phyloP scores from a whole-genome alignment of 1,140 invertebrate species.

The honey bee (Apis mellifera) region Amel_HAv3.1 CM009942.2:8971501-8972000 shows the following conservation, averaged over 20 bases:
- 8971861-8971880: slow-evolving; percentile 44
- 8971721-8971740: too few relatives aligned
- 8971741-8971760: neutral
- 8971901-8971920: slow-evolving; percentile 49
- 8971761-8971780: neutral
- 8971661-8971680: too few relatives aligned
- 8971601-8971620: too few relatives aligned
- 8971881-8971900: slow-evolving; percentile 31
- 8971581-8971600: too few relatives aligned
- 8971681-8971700: too few relatives aligned
- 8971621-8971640: too few relatives aligned
- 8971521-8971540: too few relatives aligned
- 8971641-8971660: neutral
- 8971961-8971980: slow-evolving; percentile 56
- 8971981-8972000: slow-evolving; percentile 59
- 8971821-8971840: slow-evolving; percentile 10
- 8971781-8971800: neutral
- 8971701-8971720: too few relatives aligned
- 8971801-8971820: neutral
- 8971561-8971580: too few relatives aligned
- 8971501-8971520: neutral
- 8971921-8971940: slow-evolving; percentile 48
- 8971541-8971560: too few relatives aligned
- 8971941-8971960: slow-evolving; percentile 60
- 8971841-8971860: slow-evolving; percentile 11